phyloP scores from a whole-genome alignment of 2,113 vertebrate species.

The Galbula dea region DNA sequence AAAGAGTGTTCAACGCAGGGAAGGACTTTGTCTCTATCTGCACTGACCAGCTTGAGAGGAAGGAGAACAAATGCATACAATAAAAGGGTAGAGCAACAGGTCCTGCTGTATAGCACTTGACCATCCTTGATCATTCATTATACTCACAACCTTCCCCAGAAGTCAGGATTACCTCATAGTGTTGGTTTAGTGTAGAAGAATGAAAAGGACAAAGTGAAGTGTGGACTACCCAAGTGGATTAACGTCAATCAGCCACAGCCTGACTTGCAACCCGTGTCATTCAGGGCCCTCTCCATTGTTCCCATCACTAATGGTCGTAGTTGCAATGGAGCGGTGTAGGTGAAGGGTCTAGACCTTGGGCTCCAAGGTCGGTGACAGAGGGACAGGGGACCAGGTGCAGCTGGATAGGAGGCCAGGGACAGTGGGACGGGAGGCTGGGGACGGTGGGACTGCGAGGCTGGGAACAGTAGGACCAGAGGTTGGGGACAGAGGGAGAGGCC shows the following conservation, averaged over 20 bases:
- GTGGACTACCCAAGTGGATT: accelerated
- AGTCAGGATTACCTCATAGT: neutral
- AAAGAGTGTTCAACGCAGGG: accelerated
- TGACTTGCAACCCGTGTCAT: neutral
- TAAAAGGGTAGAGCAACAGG: neutral
- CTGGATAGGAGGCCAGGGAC: too few relatives aligned
- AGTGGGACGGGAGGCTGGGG: too few relatives aligned
- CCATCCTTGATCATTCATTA: too few relatives aligned
- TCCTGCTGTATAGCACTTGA: accelerated
- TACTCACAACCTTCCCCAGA: neutral
- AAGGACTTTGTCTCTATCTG: neutral
- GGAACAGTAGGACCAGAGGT: too few relatives aligned
- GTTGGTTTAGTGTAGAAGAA: neutral
- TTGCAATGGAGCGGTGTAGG: accelerated
- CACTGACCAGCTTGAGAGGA: neutral
- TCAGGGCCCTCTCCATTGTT: neutral
- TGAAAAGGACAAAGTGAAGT: neutral
- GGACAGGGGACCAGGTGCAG: too few relatives aligned
- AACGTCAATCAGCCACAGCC: neutral
- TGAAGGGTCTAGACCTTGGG: neutral
- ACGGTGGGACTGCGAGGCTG: neutral
- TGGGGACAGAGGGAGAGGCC: too few relatives aligned
- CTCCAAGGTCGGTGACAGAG: neutral
- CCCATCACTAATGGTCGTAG: neutral
- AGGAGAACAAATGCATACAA: neutral